phyloP scores from a whole-genome alignment of 1,140 invertebrate species.

The Lordiphosa clarofinis region DNA sequence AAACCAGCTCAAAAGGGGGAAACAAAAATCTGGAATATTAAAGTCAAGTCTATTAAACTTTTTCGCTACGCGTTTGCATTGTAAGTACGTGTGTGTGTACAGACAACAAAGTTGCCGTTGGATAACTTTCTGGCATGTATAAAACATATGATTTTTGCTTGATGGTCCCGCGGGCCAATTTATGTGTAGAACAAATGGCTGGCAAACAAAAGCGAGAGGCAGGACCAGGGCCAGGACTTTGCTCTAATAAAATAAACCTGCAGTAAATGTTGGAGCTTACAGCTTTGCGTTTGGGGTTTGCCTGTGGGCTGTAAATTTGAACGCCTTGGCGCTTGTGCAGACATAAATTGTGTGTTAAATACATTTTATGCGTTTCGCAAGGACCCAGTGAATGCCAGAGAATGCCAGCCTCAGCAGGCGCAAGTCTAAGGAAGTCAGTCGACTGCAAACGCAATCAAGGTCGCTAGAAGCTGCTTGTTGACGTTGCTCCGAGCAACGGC shows the following conservation, averaged over 20 bases:
- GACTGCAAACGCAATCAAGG: conserved; percentile 72
- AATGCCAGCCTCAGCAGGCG: not conserved
- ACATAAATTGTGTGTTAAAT: conserved; percentile 78
- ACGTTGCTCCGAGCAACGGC: conserved; percentile 36
- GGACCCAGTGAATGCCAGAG: conserved; percentile 21
- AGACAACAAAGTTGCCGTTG: conserved; percentile 16
- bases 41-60: conserved; percentile 70
- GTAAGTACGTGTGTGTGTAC: not conserved
- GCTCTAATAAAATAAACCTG: conserved; percentile 69
- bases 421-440: conserved; percentile 49
- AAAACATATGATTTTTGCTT: conserved; percentile 76
- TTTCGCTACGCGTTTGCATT: conserved; percentile 7
- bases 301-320: conserved; percentile 70
- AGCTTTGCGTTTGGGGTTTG: conserved; percentile 12
- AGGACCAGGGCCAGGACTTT: conserved; percentile 1
- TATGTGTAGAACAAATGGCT: conserved; percentile 69
- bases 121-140: conserved; percentile 61
- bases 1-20: conserved; percentile 1
- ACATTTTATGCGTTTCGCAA: conserved; percentile 71
- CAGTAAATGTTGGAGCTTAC: conserved; percentile 14
- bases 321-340: conserved; percentile 55
- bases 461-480: conserved; percentile 41
- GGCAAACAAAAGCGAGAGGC: conserved; percentile 22
- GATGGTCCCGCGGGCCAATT: conserved; percentile 72
- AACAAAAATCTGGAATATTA: conserved; percentile 49